Evolutionary conservation across 1,140 invertebrate species (phyloP).

Genomic region (Cotesia glomerata): DNA sequence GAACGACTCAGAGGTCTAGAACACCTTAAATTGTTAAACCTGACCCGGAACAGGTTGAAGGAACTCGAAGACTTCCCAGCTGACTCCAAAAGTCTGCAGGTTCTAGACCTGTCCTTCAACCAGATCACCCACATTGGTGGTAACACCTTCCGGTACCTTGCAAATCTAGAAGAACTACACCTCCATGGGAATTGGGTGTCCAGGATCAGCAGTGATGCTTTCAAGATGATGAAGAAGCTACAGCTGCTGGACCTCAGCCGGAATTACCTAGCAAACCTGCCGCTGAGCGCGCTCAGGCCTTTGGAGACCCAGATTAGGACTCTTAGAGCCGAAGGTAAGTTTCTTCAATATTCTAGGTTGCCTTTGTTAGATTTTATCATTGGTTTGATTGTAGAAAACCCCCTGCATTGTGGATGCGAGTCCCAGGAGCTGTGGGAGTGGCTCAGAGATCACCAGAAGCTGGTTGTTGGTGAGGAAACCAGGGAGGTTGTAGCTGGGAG

Average conservation of each 20-base stretch:
- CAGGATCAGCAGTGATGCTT: constrained; percentile 78
- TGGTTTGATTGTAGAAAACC: constrained; percentile 73
- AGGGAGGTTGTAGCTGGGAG: constrained; percentile 48
- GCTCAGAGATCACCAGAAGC: constrained; percentile 83
- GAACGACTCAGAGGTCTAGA: constrained; percentile 82
- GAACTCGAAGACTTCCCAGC: constrained; percentile 83
- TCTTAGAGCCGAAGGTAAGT: constrained; percentile 77
- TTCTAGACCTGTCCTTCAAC: constrained; percentile 84
- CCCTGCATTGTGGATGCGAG: constrained; percentile 81
- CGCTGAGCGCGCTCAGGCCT: constrained; percentile 76
- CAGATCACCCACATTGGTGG: constrained; percentile 79
- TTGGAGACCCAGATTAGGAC: constrained; percentile 82
- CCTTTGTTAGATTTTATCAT: no score
- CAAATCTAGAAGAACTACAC: constrained; percentile 78
- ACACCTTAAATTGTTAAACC: constrained; percentile 75
- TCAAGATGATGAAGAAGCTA: constrained; percentile 79
- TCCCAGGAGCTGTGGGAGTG: constrained; percentile 87
- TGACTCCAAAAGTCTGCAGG: constrained; percentile 78
- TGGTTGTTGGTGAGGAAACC: constrained; percentile 62
- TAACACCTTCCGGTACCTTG: constrained; percentile 77
- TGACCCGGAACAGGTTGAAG: constrained; percentile 81
- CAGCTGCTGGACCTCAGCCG: constrained; percentile 80
- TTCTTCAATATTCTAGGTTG: constrained; percentile 3
- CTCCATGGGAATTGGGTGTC: constrained; percentile 85
- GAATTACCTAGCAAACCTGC: constrained; percentile 84